phyloP scores from a whole-genome alignment of 1,140 invertebrate genomes.

The Neelides sp. region DNA sequence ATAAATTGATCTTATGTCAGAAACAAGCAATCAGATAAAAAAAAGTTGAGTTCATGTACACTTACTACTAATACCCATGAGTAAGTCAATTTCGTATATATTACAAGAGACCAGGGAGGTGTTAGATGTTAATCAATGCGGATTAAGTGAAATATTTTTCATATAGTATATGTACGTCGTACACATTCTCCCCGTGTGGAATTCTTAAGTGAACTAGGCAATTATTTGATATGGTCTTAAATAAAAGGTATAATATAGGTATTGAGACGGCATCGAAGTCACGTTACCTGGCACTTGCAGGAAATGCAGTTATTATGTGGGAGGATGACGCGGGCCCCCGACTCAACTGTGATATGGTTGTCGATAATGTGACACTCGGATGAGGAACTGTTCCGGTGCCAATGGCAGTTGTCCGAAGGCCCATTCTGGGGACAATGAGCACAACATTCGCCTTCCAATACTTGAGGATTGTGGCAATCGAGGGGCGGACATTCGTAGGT shows the following conservation, averaged over 20 bases:
- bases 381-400: slow-evolving; percentile 28
- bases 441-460: slow-evolving; percentile 52
- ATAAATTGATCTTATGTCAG: too few relatives aligned
- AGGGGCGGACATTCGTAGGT: slow-evolving; percentile 65
- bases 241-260: slow-evolving; percentile 34
- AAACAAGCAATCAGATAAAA: too few relatives aligned
- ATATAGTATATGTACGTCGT: too few relatives aligned
- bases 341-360: slow-evolving; percentile 45
- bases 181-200: too few relatives aligned
- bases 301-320: slow-evolving; percentile 54
- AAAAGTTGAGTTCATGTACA: too few relatives aligned
- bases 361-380: slow-evolving; percentile 46
- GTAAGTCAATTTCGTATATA: too few relatives aligned
- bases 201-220: too few relatives aligned
- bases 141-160: too few relatives aligned
- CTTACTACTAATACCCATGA: too few relatives aligned
- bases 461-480: slow-evolving; percentile 52
- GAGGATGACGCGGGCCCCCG: slow-evolving; percentile 47
- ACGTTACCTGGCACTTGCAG: slow-evolving; percentile 65
- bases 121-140: too few relatives aligned
- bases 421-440: slow-evolving; percentile 51
- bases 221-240: too few relatives aligned
- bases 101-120: too few relatives aligned
- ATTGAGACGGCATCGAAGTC: slow-evolving; percentile 15
- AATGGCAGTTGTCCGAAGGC: slow-evolving; percentile 28